phyloP scores from a whole-genome alignment of 2,113 vertebrate genomes.

The Rhadina sibilatrix region DNA sequence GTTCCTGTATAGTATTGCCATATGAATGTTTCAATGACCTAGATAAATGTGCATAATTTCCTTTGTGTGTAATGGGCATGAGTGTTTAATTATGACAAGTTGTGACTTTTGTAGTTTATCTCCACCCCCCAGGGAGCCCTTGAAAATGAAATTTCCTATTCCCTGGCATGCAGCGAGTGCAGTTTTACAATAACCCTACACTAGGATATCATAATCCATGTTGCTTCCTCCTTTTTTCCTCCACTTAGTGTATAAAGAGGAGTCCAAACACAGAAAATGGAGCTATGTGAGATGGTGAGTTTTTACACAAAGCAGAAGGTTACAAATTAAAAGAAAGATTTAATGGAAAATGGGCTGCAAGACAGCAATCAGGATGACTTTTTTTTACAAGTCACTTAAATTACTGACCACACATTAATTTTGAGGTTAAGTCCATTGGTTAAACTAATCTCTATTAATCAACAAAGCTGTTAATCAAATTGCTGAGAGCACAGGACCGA shows the following conservation, averaged over 20 bases:
- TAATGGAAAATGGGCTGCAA: slow-evolving; percentile 10
- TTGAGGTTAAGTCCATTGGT: slow-evolving; percentile 60
- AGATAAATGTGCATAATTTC: slow-evolving; percentile 69
- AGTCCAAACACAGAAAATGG: background rate
- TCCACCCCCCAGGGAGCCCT: slow-evolving; percentile 32
- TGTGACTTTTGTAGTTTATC: slow-evolving; percentile 68
- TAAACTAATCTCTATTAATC: slow-evolving; percentile 74
- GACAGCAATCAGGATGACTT: slow-evolving; percentile 17
- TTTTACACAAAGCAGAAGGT: slow-evolving; percentile 18
- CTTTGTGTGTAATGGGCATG: slow-evolving; percentile 60
- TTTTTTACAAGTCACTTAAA: slow-evolving; percentile 34
- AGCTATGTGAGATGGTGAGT: background rate
- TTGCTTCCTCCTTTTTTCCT: slow-evolving; percentile 9
- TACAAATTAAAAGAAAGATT: slow-evolving; percentile 1
- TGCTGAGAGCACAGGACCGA: background rate
- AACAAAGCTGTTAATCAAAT: slow-evolving; percentile 70
- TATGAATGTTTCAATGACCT: slow-evolving; percentile 51
- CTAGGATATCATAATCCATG: slow-evolving; percentile 44
- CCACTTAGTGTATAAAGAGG: background rate
- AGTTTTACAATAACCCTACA: slow-evolving; percentile 37
- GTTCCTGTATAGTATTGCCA: slow-evolving; percentile 23
- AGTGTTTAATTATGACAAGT: slow-evolving; percentile 73
- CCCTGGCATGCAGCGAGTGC: slow-evolving; percentile 18
- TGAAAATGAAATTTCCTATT: slow-evolving; percentile 71
- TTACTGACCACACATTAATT: slow-evolving; percentile 63